Evolutionary conservation across 2,888 invertebrate genomes (phyloP).

Genomic region (Choristoneura rosaceana): DNA sequence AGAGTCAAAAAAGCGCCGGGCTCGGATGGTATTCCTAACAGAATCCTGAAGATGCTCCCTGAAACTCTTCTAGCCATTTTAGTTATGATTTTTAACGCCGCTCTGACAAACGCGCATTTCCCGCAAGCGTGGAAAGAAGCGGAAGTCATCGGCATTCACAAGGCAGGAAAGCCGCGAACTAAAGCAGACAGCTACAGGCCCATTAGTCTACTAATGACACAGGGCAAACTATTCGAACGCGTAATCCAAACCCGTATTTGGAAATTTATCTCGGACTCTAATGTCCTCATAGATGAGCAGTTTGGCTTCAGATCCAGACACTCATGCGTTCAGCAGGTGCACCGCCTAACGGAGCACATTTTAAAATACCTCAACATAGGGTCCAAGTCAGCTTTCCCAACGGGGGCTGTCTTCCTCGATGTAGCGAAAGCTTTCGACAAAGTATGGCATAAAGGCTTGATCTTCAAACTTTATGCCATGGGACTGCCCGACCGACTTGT

Average conservation of each 20-base stretch:
- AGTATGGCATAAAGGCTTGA: too few relatives aligned
- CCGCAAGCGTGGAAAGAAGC: neutral
- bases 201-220: neutral
- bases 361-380: neutral
- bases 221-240: constrained; percentile 23
- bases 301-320: constrained; percentile 14
- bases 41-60: neutral
- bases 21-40: neutral
- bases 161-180: neutral
- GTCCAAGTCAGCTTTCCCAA: neutral
- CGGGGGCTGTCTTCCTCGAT: constrained; percentile 22
- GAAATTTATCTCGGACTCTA: neutral
- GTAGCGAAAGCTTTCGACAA: constrained; percentile 21
- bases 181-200: neutral
- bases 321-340: constrained; percentile 21
- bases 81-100: neutral
- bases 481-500: constrained; percentile 2
- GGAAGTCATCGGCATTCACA: constrained; percentile 6
- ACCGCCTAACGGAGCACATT: constrained; percentile 10
- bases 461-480: constrained; percentile 12
- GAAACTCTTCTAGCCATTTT: neutral
- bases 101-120: neutral
- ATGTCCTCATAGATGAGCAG: constrained; percentile 11
- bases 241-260: neutral
- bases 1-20: neutral